phyloP scores from a whole-genome alignment of 1,140 invertebrate genomes.

The Camponotus floridanus region DNA sequence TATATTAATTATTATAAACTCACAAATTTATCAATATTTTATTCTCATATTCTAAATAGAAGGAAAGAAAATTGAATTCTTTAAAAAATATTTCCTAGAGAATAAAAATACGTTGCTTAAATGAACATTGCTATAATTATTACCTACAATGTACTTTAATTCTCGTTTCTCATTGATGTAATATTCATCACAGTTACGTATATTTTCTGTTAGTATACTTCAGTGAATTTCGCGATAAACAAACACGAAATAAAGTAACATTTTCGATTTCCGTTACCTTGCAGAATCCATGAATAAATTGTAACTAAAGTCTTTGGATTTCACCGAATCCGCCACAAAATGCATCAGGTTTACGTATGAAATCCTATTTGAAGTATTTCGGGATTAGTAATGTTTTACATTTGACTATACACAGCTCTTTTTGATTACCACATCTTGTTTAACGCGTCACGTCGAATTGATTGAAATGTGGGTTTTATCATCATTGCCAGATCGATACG shows the following conservation, averaged over 20 bases:
- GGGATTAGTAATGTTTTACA: background rate
- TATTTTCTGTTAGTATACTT: background rate
- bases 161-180: background rate
- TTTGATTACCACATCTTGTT: conserved; percentile 15
- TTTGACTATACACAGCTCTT: conserved; percentile 1
- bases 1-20: conserved; percentile 10
- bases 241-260: conserved; percentile 16
- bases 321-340: background rate
- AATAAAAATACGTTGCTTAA: background rate
- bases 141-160: background rate
- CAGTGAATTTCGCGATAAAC: background rate
- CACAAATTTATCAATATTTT: conserved; percentile 23
- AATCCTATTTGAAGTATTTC: background rate
- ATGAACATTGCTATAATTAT: conserved; percentile 9
- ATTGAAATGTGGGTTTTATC: background rate
- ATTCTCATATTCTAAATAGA: background rate
- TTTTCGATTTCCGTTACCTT: background rate
- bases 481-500: conserved; percentile 36
- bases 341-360: background rate
- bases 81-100: background rate
- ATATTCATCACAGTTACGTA: background rate
- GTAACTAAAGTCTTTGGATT: background rate
- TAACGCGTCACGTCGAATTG: background rate
- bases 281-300: background rate
- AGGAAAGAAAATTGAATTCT: background rate